These are phyloP conservation scores for Vicugna pacos DNA, from an alignment of 2,113 vertebrate genomes.

Conservation along the genomic window DNA sequence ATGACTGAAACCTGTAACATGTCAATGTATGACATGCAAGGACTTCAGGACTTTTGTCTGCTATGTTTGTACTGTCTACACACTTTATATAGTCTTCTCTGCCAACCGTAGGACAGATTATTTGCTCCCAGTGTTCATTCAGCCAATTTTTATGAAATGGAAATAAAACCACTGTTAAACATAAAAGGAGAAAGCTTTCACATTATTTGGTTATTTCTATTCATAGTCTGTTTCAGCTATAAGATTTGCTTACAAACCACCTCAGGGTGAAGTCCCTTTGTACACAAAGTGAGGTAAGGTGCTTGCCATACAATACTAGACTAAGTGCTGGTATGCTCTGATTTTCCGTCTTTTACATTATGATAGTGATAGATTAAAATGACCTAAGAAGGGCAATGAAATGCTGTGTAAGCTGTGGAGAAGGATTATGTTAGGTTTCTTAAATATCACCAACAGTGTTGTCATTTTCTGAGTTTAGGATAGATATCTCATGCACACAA, in stretches of 20 bases:
- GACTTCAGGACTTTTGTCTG: constrained; percentile 43
- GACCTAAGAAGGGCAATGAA: neutral
- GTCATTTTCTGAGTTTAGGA: neutral
- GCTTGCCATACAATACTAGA: neutral
- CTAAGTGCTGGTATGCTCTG: neutral
- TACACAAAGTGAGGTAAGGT: neutral
- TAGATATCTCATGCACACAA: neutral
- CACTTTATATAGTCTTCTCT: constrained; percentile 39
- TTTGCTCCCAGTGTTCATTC: constrained; percentile 28
- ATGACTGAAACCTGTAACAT: constrained; percentile 21
- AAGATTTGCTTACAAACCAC: constrained; percentile 58
- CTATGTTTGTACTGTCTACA: neutral
- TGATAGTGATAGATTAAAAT: neutral
- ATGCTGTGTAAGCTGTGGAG: neutral
- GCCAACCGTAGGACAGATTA: neutral
- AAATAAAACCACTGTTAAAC: constrained; percentile 54
- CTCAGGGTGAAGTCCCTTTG: constrained; percentile 16
- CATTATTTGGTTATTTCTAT: neutral
- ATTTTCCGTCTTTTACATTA: neutral
- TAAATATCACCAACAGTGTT: neutral
- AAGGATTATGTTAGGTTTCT: neutral
- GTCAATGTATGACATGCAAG: constrained; percentile 43
- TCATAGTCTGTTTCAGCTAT: neutral
- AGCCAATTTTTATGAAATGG: constrained; percentile 42
- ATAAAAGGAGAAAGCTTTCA: constrained; percentile 61